Conservation (phyloP, 2,113 vertebrate genomes). For the rat (Rattus norvegicus) region DNA sequence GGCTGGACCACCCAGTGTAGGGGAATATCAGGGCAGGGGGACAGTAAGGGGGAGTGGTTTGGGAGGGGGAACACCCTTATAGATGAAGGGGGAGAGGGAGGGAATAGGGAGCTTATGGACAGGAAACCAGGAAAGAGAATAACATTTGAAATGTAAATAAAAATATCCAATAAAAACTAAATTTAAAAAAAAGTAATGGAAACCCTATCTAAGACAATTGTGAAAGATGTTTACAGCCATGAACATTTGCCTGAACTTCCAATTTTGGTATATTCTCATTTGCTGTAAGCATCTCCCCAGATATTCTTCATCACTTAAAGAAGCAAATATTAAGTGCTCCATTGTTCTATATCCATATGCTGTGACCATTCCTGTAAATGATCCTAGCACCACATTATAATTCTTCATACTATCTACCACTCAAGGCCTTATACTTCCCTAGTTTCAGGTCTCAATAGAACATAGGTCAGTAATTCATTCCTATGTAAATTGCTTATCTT, state of each 20-base stretch:
- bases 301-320: background rate
- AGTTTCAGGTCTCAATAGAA: background rate
- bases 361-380: background rate
- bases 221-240: background rate
- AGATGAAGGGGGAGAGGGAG: no score
- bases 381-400: background rate
- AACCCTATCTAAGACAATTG: background rate
- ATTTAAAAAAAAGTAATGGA: background rate
- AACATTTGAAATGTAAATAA: no score
- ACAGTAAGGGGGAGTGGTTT: no score
- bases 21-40: no score
- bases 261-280: background rate
- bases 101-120: no score
- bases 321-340: background rate
- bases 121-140: no score
- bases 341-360: background rate
- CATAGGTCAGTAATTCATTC: background rate
- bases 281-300: background rate
- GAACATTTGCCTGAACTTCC: background rate
- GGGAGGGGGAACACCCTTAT: no score
- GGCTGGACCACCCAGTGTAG: no score
- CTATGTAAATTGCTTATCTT: conserved; percentile 9
- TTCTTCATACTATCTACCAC: background rate
- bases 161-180: no score
- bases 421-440: background rate